A percentile compares a stretch with the other conserved stretches of the same genome.
Conservation (phyloP, 2,113 vertebrate genomes). For the Noturus placidus region DNA sequence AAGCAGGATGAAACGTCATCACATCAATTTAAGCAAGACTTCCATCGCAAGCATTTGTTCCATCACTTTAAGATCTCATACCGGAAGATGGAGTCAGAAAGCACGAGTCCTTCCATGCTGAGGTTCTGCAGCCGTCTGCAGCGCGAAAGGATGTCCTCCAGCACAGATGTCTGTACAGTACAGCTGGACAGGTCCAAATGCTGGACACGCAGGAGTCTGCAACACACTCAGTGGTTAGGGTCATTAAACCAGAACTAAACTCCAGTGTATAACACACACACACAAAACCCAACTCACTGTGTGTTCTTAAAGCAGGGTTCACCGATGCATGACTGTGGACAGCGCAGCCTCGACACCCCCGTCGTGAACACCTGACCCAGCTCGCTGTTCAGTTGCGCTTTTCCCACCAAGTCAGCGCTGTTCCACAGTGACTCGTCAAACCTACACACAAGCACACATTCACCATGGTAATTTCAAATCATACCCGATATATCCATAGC, state of each 20-base stretch:
- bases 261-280: neutral
- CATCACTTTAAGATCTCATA: constrained; percentile 61
- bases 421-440: constrained; percentile 92
- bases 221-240: neutral
- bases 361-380: constrained; percentile 77
- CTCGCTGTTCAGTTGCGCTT: constrained; percentile 73
- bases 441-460: constrained; percentile 63
- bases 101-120: constrained; percentile 84
- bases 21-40: neutral
- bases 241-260: neutral
- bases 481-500: neutral
- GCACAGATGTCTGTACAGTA: constrained; percentile 68
- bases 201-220: constrained; percentile 77
- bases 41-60: neutral
- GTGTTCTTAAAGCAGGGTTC: constrained; percentile 69
- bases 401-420: constrained; percentile 82
- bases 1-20: neutral
- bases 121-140: constrained; percentile 80
- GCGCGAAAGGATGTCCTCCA: constrained; percentile 75
- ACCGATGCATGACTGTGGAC: constrained; percentile 80
- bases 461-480: neutral
- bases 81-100: constrained; percentile 82
- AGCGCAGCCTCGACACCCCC: constrained; percentile 81
- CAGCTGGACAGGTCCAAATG: constrained; percentile 88
- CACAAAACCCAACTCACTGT: constrained; percentile 68